A percentile compares a stretch with the other conserved stretches of the same genome.
These are phyloP conservation scores for Drosophila ironensis DNA, from an alignment of 1,140 invertebrate genomes.

Conservation along the genomic window DNA sequence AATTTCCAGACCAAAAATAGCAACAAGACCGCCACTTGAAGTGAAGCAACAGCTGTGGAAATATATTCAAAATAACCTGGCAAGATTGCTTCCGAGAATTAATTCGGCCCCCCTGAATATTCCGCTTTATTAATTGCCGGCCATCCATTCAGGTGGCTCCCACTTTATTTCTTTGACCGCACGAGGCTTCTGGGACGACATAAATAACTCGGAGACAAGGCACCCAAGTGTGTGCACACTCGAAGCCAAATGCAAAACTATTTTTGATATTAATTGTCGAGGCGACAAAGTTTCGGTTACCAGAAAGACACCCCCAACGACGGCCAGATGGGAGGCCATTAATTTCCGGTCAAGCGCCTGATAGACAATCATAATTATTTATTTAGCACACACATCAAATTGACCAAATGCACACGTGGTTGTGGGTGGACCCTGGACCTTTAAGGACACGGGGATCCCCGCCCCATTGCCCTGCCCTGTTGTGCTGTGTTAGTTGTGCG, in stretches of 20 bases:
- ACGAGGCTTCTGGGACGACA: constrained; percentile 21
- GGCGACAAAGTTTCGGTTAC: constrained; percentile 39
- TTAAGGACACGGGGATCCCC: too few relatives aligned
- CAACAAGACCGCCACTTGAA: not conserved
- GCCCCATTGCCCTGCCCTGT: too few relatives aligned
- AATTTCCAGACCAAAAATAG: not conserved
- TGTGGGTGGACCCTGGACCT: constrained; percentile 5
- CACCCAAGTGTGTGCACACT: constrained; percentile 66
- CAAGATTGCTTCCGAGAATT: constrained; percentile 21
- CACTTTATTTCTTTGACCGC: constrained; percentile 5
- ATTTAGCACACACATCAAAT: constrained; percentile 74
- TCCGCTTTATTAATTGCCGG: constrained; percentile 18
- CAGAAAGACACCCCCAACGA: not conserved
- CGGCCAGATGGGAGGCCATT: constrained; percentile 60
- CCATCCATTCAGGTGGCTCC: constrained; percentile 6
- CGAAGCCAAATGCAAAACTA: constrained; percentile 55
- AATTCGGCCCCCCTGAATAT: constrained; percentile 28
- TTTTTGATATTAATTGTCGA: constrained; percentile 76
- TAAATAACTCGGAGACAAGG: constrained; percentile 65
- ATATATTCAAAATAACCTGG: constrained; percentile 1
- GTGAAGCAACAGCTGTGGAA: not conserved
- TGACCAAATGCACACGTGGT: constrained; percentile 75
- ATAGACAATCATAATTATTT: constrained; percentile 78
- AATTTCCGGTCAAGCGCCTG: constrained; percentile 76
- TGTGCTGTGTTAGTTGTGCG: constrained; percentile 55